Evolutionary conservation across 2,113 vertebrate species (phyloP).

Genomic region (Riparia riparia): DNA sequence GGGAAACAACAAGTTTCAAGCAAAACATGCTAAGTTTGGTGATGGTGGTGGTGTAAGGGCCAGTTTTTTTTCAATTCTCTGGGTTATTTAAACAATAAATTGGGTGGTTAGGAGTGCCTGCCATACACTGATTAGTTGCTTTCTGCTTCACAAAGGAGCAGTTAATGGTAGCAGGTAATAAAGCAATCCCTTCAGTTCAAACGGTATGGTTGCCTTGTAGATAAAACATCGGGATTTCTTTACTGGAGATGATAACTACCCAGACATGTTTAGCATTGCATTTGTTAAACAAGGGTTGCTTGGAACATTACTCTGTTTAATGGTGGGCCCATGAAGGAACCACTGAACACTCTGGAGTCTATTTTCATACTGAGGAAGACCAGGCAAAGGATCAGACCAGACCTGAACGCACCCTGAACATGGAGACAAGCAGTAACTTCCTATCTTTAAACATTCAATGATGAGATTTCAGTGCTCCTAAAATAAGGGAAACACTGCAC

Average conservation of each 20-base stretch:
- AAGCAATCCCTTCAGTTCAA: neutral
- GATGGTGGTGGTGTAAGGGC: neutral
- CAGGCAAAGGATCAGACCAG: neutral
- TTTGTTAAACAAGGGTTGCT: neutral
- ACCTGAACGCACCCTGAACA: neutral
- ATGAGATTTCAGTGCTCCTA: neutral
- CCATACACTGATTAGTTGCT: neutral
- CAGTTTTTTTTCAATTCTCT: neutral
- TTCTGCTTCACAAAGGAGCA: conserved; percentile 31
- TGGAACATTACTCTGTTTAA: neutral
- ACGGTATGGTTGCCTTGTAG: neutral
- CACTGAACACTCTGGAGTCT: neutral
- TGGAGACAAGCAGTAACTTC: neutral
- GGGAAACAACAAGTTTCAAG: neutral
- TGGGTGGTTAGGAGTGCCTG: conserved; percentile 34
- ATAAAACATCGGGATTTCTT: neutral
- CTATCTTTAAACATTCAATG: neutral
- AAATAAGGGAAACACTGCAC: neutral
- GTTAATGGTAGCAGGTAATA: neutral
- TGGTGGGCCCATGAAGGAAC: neutral
- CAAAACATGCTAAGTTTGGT: conserved; percentile 13
- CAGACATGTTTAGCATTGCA: neutral
- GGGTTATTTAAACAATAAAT: conserved; percentile 38
- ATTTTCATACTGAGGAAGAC: neutral
- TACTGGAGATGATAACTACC: neutral